Percentiles rank a stretch among this genome's conserved stretches.
phyloP scores from a whole-genome alignment of 2,113 vertebrate genomes.

The Antidorcas marsupialis region DNA sequence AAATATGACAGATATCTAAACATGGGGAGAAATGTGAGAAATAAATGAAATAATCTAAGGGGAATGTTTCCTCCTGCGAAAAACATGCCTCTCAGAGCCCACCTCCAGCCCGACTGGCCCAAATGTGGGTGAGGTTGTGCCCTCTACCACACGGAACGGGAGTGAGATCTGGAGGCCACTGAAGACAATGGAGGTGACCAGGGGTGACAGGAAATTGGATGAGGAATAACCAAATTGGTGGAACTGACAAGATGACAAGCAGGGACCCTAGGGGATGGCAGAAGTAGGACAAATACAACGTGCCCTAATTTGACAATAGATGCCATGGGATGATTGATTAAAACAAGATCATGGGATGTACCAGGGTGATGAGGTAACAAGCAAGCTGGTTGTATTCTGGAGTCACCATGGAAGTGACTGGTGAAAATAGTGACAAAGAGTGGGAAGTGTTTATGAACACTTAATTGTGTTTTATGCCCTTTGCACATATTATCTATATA shows the following conservation, averaged over 20 bases:
- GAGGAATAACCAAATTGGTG: neutral
- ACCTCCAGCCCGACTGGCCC: slow-evolving; percentile 82
- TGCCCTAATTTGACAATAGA: neutral
- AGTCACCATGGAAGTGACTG: slow-evolving; percentile 90
- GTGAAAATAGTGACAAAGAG: slow-evolving; percentile 75
- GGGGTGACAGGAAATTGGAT: neutral
- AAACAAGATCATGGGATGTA: neutral
- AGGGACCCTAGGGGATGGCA: neutral
- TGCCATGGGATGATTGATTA: neutral
- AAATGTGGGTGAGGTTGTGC: slow-evolving; percentile 76
- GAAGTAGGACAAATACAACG: neutral
- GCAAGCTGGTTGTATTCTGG: slow-evolving; percentile 68
- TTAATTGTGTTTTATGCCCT: neutral
- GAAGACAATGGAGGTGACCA: neutral
- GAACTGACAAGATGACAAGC: neutral
- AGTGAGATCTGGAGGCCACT: neutral
- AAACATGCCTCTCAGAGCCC: neutral
- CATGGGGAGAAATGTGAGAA: slow-evolving; percentile 15
- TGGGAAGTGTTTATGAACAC: neutral
- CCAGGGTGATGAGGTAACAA: accelerated
- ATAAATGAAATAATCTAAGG: neutral
- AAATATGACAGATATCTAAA: neutral
- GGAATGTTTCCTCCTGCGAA: neutral
- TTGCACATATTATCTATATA: neutral
- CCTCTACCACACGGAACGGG: slow-evolving; percentile 81